phyloP scores from a whole-genome alignment of 2,113 vertebrate species.

The Scolopax mira region DNA sequence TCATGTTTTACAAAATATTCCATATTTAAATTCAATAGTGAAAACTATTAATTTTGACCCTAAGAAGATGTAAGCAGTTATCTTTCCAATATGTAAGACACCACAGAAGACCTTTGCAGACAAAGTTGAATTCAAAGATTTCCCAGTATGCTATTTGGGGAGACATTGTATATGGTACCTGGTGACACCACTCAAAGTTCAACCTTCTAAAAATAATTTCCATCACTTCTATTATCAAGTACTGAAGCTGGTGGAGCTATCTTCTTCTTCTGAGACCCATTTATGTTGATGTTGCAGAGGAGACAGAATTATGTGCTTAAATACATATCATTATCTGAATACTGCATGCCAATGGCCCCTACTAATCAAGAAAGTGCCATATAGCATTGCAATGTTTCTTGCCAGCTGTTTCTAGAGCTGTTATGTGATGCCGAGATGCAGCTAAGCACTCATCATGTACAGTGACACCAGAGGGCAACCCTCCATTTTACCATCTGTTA shows the following conservation, averaged over 20 bases:
- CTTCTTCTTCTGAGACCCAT: background rate
- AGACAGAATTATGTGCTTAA: background rate
- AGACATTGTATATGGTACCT: background rate
- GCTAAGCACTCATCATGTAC: background rate
- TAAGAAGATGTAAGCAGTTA: background rate
- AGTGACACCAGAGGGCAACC: background rate
- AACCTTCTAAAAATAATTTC: background rate
- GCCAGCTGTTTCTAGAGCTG: constrained; percentile 14
- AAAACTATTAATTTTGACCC: background rate
- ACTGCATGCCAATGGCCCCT: background rate
- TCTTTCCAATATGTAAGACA: background rate
- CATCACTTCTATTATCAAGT: background rate
- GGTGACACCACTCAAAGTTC: background rate
- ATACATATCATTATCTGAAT: background rate
- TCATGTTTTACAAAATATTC: background rate
- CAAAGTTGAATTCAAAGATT: background rate
- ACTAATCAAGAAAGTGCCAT: background rate
- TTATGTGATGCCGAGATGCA: background rate
- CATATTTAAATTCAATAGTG: background rate
- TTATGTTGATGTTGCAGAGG: background rate
- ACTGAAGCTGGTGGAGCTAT: background rate
- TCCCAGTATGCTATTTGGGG: background rate
- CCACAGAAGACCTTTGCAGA: background rate
- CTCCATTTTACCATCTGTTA: constrained; percentile 12
- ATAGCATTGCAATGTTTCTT: background rate